Base-by-base conservation (phyloP, 92 coral and sea anemone genomes). In the Epizoanthus illoricatus region DNA sequence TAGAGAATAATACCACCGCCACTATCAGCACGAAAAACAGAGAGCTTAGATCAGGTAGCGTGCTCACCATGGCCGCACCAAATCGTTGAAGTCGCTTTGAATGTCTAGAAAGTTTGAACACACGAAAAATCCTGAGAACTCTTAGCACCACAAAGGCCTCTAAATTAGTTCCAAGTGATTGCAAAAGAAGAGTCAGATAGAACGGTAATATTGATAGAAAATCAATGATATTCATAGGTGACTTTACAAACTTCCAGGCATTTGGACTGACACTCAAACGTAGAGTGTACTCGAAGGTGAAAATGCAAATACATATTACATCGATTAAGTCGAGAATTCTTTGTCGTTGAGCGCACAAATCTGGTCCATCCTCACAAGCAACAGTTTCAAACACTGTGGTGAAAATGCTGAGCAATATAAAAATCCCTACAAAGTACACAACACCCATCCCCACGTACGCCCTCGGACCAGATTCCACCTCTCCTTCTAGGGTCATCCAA, bases 321-420 rank as follows among this genome's bases (percentile, higher is more conserved):
- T 96, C 99, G 23, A 96, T 69, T 7, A 80, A 85, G 78, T 94
- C 95, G 18, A 96, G 91, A 81, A 88, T 84, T 45, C 88, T 86
- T 28, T 86, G 65, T 83, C 88, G 74, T 74, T 91, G 85, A 11
- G 79, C 83, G 78, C 99, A 96, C 17, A 85, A 81, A 0, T 87
- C 80, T 13, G 85, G 88, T 18, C 84, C 84, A 75, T 81, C 91
- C 15, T 83, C 74, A 54, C 99, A 96, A 13, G 97, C 98, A 9
- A 96, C 92, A 7, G 99, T 96, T 85, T 96, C 99, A 74, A 87
- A 94, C 7, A 94, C 93, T 13, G 99, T 91, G 0, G 98, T 92
- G 69, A 93, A 90, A 73, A 96, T 94, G 54, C 99, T 96, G 15
- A 94, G 97, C 23, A 96, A 67, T 24, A 96, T 96, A 39, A 96